Conservation (phyloP, 1,140 invertebrate genomes). For the Mizuhopecten yessoensis region DNA sequence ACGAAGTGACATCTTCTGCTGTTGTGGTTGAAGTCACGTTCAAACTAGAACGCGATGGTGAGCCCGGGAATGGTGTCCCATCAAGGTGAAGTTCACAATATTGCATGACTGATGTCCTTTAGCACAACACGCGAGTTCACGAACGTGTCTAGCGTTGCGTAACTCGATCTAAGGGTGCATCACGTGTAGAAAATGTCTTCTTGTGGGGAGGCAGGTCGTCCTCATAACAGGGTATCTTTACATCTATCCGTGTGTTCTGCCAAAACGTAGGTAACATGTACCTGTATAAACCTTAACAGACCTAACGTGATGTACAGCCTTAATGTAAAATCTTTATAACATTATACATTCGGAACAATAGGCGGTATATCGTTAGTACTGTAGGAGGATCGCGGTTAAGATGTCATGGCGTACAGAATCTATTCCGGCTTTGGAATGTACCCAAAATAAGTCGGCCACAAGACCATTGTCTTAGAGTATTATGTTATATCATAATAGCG, state of each 20-base stretch:
- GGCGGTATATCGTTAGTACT: not conserved
- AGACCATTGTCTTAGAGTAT: not conserved
- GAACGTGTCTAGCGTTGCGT: not conserved
- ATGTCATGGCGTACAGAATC: conserved; percentile 5
- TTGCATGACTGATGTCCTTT: not conserved
- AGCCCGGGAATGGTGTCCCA: not conserved
- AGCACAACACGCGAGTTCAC: not conserved
- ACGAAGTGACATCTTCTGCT: too few species aligned
- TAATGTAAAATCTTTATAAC: not conserved
- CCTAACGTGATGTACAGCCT: not conserved
- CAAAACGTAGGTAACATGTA: not conserved
- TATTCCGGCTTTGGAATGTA: not conserved
- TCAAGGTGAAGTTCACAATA: not conserved
- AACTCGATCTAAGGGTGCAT: not conserved
- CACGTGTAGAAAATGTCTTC: not conserved
- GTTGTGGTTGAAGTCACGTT: too few species aligned
- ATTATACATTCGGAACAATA: not conserved
- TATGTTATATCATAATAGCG: not conserved
- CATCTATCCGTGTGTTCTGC: not conserved
- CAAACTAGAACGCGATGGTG: too few species aligned
- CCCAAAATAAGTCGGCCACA: not conserved
- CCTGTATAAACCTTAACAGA: not conserved
- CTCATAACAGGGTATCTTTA: conserved; percentile 9
- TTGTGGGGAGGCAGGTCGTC: not conserved
- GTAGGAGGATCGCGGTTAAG: not conserved